Percentiles rank a stretch among this genome's conserved stretches.
Conservation (phyloP, 1,140 invertebrate species). For the Papilio xuthus region DNA sequence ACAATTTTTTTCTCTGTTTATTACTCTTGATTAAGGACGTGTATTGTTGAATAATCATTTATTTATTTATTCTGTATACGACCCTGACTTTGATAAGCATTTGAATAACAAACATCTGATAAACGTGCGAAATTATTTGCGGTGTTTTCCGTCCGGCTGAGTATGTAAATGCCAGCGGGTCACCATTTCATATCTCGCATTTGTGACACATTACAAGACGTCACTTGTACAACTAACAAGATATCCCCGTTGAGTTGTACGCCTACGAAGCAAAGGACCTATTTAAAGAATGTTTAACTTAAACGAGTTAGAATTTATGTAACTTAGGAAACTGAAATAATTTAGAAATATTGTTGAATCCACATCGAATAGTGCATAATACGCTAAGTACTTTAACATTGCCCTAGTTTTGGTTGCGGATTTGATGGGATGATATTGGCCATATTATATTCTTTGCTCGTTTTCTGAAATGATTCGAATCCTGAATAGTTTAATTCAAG, state of each 20-base stretch:
- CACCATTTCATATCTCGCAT: conserved; percentile 12
- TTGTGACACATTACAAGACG: conserved; percentile 24
- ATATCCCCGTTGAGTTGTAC: conserved; percentile 13
- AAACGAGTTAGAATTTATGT: conserved; percentile 2
- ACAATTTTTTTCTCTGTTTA: neutral
- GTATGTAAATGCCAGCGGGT: conserved; percentile 23
- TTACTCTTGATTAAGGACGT: neutral
- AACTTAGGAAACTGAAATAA: neutral
- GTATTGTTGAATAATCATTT: neutral
- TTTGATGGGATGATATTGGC: too few relatives aligned
- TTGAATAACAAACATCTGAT: conserved; percentile 28
- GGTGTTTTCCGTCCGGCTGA: conserved; percentile 11
- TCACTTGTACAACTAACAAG: conserved; percentile 27
- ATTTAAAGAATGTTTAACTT: conserved; percentile 18
- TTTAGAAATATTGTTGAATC: neutral
- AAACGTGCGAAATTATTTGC: conserved; percentile 26
- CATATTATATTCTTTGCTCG: neutral
- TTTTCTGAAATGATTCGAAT: neutral
- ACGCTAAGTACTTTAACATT: neutral
- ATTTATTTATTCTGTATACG: neutral
- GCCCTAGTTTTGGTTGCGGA: neutral
- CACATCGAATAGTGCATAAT: too few relatives aligned
- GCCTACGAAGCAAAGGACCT: neutral
- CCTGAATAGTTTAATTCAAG: neutral
- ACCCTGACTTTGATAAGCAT: conserved; percentile 16